Base-by-base conservation (phyloP, 2,888 invertebrate species). In the Metopia argyrocephala region DNA sequence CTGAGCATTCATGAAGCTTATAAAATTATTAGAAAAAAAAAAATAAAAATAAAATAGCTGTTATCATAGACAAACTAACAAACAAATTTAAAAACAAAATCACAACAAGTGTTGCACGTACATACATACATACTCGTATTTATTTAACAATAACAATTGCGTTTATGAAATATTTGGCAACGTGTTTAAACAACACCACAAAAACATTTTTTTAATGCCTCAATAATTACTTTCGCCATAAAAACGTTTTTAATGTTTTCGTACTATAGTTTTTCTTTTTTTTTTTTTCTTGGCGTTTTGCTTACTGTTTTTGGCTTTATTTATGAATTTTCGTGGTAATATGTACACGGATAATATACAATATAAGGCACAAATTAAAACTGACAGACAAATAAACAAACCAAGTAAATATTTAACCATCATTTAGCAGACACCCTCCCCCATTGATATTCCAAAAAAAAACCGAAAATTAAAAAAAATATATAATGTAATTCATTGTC, bases 171-270 rank as follows among this genome's bases (percentile, higher is more conserved):
- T 79, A 62, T 62, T 79, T 76, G 61, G 66, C 56, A 71, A 57
- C 38, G 12, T 46, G 46, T 25, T 54, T 57, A 74, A 52, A 65
- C 46, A 65, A 65, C 65, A 66, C 45, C 59, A 71, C n/a, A 45
- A 21, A 57, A 65, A 65, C 20, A 65, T 52, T 21, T 28, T 48
- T 70, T 81, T 50, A 74, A 81, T 78, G 78, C 74, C 52, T 81
- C 81, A 78, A 74, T 78, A 78, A 78, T 78, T 81, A 74, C 81
- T 81, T 81, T 81, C 81, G 81, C 81, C 74, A 28, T 54, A 61
- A 68, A 66, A 56, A 52, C 65, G 48, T 64, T 71, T 54, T 5
- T 48, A 20, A 48, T 69, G 0, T 54, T 54, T 25, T 15, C 15
- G 2, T 12, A 38, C 15, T 9, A 9, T 38, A 9, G 38, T 38